A percentile compares a stretch with the other conserved stretches of the same genome.
These are phyloP conservation scores for Bombylius major DNA, from an alignment of 2,888 invertebrate genomes.

Conservation along the genomic window DNA sequence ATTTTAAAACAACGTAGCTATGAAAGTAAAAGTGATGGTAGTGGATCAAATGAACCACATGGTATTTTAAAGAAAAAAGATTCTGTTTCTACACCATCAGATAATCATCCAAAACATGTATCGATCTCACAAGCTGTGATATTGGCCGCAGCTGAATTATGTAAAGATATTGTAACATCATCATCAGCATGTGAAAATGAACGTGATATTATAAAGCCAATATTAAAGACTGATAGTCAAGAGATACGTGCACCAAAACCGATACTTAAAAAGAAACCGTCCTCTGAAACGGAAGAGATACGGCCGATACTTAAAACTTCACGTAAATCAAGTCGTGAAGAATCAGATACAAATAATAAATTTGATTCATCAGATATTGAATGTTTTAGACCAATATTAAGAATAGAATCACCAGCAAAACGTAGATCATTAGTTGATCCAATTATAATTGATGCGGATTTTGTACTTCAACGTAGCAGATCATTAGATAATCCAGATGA, in stretches of 20 bases:
- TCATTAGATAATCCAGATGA: conserved; percentile 12
- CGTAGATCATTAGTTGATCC: conserved; percentile 25
- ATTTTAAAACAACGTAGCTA: conserved; percentile 69
- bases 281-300: conserved; percentile 58
- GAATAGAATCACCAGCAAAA: conserved; percentile 32
- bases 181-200: conserved; percentile 25
- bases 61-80: conserved; percentile 56
- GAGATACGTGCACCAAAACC: conserved; percentile 50
- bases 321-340: conserved; percentile 52
- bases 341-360: conserved; percentile 26
- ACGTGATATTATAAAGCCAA: conserved; percentile 58
- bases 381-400: conserved; percentile 24
- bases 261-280: conserved; percentile 77
- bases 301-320: conserved; percentile 66
- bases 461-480: conserved; percentile 15
- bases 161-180: conserved; percentile 37
- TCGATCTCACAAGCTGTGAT: conserved; percentile 37
- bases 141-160: conserved; percentile 38
- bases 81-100: conserved; percentile 34
- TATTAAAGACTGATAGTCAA: conserved; percentile 69
- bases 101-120: conserved; percentile 33
- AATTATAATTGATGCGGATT: not conserved
- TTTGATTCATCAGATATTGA: conserved; percentile 19
- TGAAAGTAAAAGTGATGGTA: conserved; percentile 49
- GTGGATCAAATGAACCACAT: conserved; percentile 53